Percentiles rank a stretch among this genome's conserved stretches.
Evolutionary conservation across 2,888 invertebrate species (phyloP).

Genomic region (Craniophora ligustri): DNA sequence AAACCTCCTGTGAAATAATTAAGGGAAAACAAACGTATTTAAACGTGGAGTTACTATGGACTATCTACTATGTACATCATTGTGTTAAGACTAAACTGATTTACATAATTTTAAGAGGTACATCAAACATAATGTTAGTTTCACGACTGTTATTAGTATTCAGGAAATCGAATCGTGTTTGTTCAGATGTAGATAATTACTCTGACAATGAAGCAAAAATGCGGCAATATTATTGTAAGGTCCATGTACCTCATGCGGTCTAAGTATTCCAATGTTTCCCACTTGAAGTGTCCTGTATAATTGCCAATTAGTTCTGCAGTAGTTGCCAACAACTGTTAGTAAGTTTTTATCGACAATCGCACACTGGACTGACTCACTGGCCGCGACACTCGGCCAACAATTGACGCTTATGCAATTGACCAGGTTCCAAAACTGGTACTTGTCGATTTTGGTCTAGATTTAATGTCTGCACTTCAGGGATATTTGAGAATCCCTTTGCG

Average conservation of each 20-base stretch:
- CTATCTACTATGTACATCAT: too few relatives aligned
- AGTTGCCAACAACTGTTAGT: conserved; percentile 72
- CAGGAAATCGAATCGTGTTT: conserved; percentile 47
- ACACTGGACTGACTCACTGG: conserved; percentile 69
- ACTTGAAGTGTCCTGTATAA: conserved; percentile 54
- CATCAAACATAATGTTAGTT: conserved; percentile 33
- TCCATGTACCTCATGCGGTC: conserved; percentile 14
- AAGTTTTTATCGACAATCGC: conserved; percentile 67
- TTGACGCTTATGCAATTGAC: conserved; percentile 81
- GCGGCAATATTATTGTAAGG: conserved; percentile 21
- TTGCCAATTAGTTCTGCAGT: conserved; percentile 74
- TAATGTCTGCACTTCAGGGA: too few relatives aligned
- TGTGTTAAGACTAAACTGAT: too few relatives aligned
- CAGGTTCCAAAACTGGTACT: conserved; percentile 65
- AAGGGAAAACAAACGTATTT: too few relatives aligned
- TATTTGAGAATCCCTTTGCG: too few relatives aligned
- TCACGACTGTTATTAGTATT: conserved; percentile 39
- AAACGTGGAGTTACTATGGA: conserved; percentile 39
- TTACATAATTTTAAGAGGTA: conserved; percentile 42
- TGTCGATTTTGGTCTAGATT: conserved; percentile 41
- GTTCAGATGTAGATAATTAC: conserved; percentile 39
- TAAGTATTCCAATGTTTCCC: conserved; percentile 27
- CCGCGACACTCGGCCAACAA: conserved; percentile 64
- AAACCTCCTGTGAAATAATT: conserved; percentile 27
- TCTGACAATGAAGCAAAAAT: conserved; percentile 43